A percentile compares a stretch with the other conserved stretches of the same genome.
phyloP scores from a whole-genome alignment of 2,888 invertebrate genomes.

The Augiades crinisus region DNA sequence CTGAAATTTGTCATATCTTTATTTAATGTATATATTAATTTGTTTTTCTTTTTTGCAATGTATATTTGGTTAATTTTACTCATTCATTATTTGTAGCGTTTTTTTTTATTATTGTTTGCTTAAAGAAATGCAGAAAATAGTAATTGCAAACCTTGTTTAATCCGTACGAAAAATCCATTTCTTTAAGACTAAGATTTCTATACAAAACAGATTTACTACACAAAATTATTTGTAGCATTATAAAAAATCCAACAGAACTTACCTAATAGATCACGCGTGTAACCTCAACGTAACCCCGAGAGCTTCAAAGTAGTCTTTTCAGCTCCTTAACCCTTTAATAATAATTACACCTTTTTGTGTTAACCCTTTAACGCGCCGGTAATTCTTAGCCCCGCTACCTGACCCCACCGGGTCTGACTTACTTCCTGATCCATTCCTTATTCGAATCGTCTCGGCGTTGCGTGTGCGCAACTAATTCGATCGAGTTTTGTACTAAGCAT shows the following conservation, averaged over 20 bases:
- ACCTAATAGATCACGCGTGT: constrained; percentile 44
- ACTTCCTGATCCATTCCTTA: constrained; percentile 77
- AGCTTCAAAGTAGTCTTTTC: constrained; percentile 51
- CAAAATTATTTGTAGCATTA: too few species aligned
- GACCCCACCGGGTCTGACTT: constrained; percentile 62
- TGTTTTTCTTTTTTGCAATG: too few species aligned
- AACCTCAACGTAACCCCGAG: constrained; percentile 64
- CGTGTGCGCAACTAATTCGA: constrained; percentile 60
- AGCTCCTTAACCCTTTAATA: constrained; percentile 68
- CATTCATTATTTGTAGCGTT: too few species aligned
- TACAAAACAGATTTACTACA: too few species aligned
- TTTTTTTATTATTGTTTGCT: too few species aligned
- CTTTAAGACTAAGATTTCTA: too few species aligned
- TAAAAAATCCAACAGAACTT: constrained; percentile 17
- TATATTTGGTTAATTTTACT: too few species aligned
- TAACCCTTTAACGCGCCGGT: constrained; percentile 75
- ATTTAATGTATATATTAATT: too few species aligned
- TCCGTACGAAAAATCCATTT: too few species aligned
- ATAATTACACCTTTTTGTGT: constrained; percentile 74
- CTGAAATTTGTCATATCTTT: too few species aligned
- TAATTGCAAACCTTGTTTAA: too few species aligned
- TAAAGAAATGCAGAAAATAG: too few species aligned
- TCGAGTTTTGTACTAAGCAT: constrained; percentile 20
- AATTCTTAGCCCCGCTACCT: constrained; percentile 76
- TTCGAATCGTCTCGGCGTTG: constrained; percentile 61